Conservation (phyloP, 2,797 vertebrate genomes). For the Hydrolagus colliei region DNA sequence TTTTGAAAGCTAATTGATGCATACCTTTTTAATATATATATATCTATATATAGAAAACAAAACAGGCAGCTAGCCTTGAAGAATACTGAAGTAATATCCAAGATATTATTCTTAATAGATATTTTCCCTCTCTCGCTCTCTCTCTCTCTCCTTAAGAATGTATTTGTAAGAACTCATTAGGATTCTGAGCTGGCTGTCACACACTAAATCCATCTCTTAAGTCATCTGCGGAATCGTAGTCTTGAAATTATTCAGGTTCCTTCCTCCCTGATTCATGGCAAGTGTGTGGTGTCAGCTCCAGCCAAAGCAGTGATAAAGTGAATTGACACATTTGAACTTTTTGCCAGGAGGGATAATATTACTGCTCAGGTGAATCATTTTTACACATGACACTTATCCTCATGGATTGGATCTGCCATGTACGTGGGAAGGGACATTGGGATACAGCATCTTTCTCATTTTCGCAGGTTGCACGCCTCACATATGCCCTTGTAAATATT, state of each 20-base stretch:
- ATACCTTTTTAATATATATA: conserved; percentile 1
- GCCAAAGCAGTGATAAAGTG: conserved; percentile 46
- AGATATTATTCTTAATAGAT: conserved; percentile 11
- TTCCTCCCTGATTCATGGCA: conserved; percentile 48
- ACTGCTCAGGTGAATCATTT: conserved; percentile 26
- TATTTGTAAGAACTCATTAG: conserved; percentile 50
- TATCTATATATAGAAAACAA: no score
- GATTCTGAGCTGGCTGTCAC: conserved; percentile 49
- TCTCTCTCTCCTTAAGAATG: conserved; percentile 33
- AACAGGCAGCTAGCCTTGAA: not conserved
- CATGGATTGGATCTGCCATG: not conserved
- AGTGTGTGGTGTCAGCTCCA: conserved; percentile 44
- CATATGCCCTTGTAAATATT: not conserved
- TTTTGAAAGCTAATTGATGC: conserved; percentile 11
- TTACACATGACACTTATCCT: not conserved
- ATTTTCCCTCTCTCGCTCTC: not conserved
- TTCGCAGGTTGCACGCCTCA: conserved; percentile 5
- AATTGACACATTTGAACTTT: conserved; percentile 43
- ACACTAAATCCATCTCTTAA: conserved; percentile 41
- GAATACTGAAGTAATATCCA: conserved; percentile 7
- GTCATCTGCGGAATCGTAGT: conserved; percentile 46
- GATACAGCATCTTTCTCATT: not conserved
- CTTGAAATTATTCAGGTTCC: conserved; percentile 52
- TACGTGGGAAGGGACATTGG: not conserved
- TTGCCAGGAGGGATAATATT: conserved; percentile 29